Base-by-base conservation (phyloP, 2,888 invertebrate species). In the Lampropteryx suffumata region DNA sequence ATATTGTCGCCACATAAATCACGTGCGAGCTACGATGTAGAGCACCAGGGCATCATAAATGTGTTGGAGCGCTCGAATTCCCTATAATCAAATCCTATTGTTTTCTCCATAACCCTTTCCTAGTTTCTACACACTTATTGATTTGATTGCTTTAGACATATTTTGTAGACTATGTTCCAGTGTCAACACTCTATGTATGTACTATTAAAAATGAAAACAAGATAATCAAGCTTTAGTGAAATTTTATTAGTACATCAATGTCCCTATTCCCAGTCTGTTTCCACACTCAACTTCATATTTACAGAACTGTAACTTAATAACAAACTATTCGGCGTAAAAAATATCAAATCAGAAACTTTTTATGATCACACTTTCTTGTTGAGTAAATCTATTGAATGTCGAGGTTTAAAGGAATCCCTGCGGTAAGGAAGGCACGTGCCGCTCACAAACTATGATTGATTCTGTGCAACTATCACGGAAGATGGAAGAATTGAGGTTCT, bases 1-100 rank as follows among this genome's bases (percentile, higher is more conserved):
- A 61, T 61, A 56, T 40, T 46, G 57, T 52, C 43, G 36, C 33
- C 49, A 32, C 47, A 49, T 61, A 57, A 61, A 57, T 61, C 60
- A 57, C 47, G 40, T 7, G 49, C 37, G 33, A 42, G 37, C 33
- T 45, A 32, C 49, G 55, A 51, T 53, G 57, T 48, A 42, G 46
- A 54, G 44, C 49, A 46, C 46, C 45, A 44, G 35, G 57, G 36
- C 47, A 55, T 51, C 49, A 49, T 51, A 45, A 37, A 55, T 35
- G 48, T 44, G 52, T 36, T 27, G 33, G 51, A 45, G 48, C 37
- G 57, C 41, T 48, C 10, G 17, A 30, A 32, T 47, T 41, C 41
- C 42, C 57, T 59, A 57, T 54, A 54, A 50, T 36, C 45, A 50
- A 24, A 52, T 50, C 51, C n/a, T n/a, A 50, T 54, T 59, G 4